Evolutionary conservation across 2,888 invertebrate genomes (phyloP).

Genomic region (Ypsolopha sequella): DNA sequence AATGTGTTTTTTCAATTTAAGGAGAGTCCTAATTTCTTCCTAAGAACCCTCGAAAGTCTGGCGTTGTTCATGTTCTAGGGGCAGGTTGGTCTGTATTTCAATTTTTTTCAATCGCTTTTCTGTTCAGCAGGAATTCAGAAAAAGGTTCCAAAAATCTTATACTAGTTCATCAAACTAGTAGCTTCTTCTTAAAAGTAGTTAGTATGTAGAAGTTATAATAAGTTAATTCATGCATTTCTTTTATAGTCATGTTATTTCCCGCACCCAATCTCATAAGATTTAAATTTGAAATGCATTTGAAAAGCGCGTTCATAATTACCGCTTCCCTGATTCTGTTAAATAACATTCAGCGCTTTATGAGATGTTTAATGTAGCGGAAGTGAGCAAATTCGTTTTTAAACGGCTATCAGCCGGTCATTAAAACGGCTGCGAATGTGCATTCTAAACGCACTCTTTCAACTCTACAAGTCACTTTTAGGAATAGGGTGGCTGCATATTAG

Average conservation of each 20-base stretch:
- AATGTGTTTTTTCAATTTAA: no score
- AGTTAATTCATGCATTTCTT: no score
- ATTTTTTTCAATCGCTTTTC: no score
- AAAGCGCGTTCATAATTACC: not conserved
- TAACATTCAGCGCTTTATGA: conserved; percentile 10
- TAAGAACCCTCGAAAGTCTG: no score
- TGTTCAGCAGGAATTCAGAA: no score
- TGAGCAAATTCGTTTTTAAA: conserved; percentile 73
- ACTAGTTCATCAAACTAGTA: no score
- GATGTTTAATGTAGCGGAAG: conserved; percentile 60
- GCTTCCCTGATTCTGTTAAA: conserved; percentile 9
- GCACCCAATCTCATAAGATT: not conserved
- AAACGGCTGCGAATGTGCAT: conserved; percentile 43
- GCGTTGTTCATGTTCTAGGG: no score
- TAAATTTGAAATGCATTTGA: not conserved
- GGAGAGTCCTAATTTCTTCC: no score
- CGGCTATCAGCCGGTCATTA: conserved; percentile 70
- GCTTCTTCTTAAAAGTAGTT: no score
- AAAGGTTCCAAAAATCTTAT: no score
- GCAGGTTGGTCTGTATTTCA: no score
- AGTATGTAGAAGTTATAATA: no score
- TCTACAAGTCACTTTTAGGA: conserved; percentile 22
- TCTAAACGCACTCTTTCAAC: conserved; percentile 21
- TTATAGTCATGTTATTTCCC: not conserved
- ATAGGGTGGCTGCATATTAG: conserved; percentile 7